Evolutionary conservation across 2,888 invertebrate species (phyloP), one percentile per base, ranked within the genome.

Genomic region (Platerodrilus igneus): DNA sequence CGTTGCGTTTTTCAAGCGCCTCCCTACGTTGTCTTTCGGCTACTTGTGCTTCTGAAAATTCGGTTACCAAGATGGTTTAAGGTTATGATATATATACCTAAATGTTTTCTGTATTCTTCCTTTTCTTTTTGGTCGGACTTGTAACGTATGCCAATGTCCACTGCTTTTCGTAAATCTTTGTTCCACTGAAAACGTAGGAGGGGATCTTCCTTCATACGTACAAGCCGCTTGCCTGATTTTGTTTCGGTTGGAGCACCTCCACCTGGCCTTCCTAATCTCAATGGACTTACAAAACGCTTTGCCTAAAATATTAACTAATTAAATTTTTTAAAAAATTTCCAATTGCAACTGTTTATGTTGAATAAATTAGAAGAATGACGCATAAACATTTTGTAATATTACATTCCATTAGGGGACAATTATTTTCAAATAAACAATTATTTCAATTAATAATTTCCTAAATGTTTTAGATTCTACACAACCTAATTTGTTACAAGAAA

Each of bases 141-240:
- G 61, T 84, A 85, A 17, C 83, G 70, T 45, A 85, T 71, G 53
- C 79, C 78, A 62, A 83, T 83, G 55, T 85, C 83, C 8, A 86
- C 76, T 45, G 76, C 75, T 57, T 76, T 73, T 45, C 81, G 72
- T 44, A 76, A 62, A 37, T 74, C 70, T 28, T 78, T 76, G n/a
- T 76, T 71, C 64, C 78, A 77, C 46, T 73, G 73, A 52, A 71
- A 78, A 50, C 79, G 75, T 51, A 83, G 69, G 47, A 78, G 72
- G 2, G 84, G 83, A 59, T 85, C 83, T 54, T 75, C 75, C 17
- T 56, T 56, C 3, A 67, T 64, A 41, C 61, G 59, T 4, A 65
- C 60, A n/a, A 61, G 45, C 42, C 61, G 57, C 37, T 57, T 60
- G 11, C 70, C 70, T 1, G 65, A 62, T 18, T 57, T 55, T 3